phyloP scores from a whole-genome alignment of 2,797 vertebrate species.

The Syngnathus rostellatus region DNA sequence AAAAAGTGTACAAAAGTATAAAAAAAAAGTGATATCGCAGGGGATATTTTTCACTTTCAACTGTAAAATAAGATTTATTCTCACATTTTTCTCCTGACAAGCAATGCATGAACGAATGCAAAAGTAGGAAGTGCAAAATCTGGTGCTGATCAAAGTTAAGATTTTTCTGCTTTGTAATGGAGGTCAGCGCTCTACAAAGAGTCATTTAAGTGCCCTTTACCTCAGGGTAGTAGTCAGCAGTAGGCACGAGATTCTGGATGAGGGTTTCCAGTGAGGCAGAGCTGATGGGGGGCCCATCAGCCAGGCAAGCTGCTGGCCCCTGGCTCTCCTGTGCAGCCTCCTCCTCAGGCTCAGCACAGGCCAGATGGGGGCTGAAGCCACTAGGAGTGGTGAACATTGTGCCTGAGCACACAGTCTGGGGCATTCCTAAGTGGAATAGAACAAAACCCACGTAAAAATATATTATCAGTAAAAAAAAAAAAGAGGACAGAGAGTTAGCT shows the following conservation, averaged over 20 bases:
- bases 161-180: not conserved
- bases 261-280: slow-evolving; percentile 87
- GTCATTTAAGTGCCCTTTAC: slow-evolving; percentile 49
- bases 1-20: too few species aligned
- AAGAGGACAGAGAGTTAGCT: not conserved
- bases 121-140: not conserved
- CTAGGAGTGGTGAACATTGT: slow-evolving; percentile 81
- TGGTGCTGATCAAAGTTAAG: not conserved
- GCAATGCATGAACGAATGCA: slow-evolving; percentile 6
- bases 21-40: not conserved
- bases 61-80: not conserved
- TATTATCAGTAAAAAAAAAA: not conserved
- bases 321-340: slow-evolving; percentile 75
- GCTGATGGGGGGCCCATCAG: slow-evolving; percentile 68
- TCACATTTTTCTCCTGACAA: slow-evolving; percentile 6
- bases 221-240: slow-evolving; percentile 86
- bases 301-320: slow-evolving; percentile 53
- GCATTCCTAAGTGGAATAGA: slow-evolving; percentile 77
- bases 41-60: not conserved
- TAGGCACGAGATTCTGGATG: slow-evolving; percentile 85
- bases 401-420: slow-evolving; percentile 77
- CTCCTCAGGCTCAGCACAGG: slow-evolving; percentile 73
- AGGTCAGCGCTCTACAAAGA: not conserved
- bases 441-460: slow-evolving; percentile 3
- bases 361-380: slow-evolving; percentile 76